Evolutionary conservation across 1,140 invertebrate genomes (phyloP), one percentile per base, ranked within the genome.

Genomic region (Gyrodactylus salaris): DNA sequence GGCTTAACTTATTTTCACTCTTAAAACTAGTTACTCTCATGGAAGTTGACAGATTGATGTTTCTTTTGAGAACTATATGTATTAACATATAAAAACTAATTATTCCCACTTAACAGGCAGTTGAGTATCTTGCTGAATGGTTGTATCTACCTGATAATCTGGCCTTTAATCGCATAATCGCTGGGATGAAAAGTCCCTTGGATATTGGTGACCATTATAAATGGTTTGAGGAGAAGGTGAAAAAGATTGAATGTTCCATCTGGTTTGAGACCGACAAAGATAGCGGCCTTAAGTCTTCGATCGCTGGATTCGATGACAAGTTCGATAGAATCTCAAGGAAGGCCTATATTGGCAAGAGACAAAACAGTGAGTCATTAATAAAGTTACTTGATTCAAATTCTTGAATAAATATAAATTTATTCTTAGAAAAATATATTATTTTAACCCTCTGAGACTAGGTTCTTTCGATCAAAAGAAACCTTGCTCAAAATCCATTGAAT

Each of bases 71-170:
- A 54, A 54, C 34, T n/a, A n/a, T n/a, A n/a, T n/a, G n/a, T n/a
- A n/a, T n/a, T n/a, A n/a, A n/a, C n/a, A n/a, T n/a, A n/a, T n/a
- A n/a, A n/a, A 54, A 54, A 54, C 7, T 54, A 7, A 54, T 54
- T 16, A 16, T 54, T 54, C n/a, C 7, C n/a, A 54, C n/a, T 16
- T 54, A 16, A 16, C 34, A 54, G 86, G 92, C 93, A 2, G 92
- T 97, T 0, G 94, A 99, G 79, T 99, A 91, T 81, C 85, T 96
- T 75, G 92, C 92, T 0, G 95, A 99, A 81, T 98, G 92, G 90
- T 91, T 89, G 0, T 81, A 98, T 0, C 91, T 89, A 19, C 95
- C 95, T 0, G 89, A 86, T 75, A 98, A 98, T 83, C 89, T 96
- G 26, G 91, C 93, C 2, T 98, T 95, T 78, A 83, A 94, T 26